phyloP scores from a whole-genome alignment of 2,888 invertebrate species.

The Theretra japonica region DNA sequence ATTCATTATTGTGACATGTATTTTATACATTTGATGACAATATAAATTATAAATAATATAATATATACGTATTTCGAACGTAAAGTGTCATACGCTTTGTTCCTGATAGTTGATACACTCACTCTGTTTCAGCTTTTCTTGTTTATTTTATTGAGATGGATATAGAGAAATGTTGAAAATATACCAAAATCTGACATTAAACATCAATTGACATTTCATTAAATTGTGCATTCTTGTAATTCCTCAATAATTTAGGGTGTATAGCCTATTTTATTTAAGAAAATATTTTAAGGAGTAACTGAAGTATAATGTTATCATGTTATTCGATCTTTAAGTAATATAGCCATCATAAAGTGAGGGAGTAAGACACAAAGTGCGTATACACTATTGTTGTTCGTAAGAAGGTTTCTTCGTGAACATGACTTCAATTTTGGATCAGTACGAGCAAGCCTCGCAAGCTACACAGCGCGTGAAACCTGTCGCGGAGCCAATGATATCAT shows the following conservation, averaged over 20 bases:
- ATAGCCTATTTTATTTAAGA: neutral
- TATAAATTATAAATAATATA: too few species aligned
- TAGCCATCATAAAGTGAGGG: neutral
- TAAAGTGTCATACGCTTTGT: too few species aligned
- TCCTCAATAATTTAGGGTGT: neutral
- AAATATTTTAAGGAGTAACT: too few species aligned
- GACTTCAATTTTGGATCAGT: constrained; percentile 94
- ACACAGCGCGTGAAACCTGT: constrained; percentile 68
- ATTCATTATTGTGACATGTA: too few species aligned
- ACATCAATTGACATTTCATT: neutral
- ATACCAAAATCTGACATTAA: neutral
- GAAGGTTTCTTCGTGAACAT: constrained; percentile 68
- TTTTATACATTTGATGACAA: too few species aligned
- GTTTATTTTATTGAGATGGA: too few species aligned
- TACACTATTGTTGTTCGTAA: neutral
- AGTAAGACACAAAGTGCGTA: neutral
- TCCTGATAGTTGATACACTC: too few species aligned
- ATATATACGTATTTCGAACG: too few species aligned
- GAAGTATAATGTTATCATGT: neutral
- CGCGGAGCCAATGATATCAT: constrained; percentile 77
- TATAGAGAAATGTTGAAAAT: neutral
- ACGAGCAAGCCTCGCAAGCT: constrained; percentile 90
- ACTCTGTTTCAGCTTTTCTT: too few species aligned
- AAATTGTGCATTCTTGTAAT: neutral
- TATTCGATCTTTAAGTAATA: neutral